Base-by-base conservation (phyloP, 2,888 invertebrate species). In the Arrhopalites spinosus region DNA sequence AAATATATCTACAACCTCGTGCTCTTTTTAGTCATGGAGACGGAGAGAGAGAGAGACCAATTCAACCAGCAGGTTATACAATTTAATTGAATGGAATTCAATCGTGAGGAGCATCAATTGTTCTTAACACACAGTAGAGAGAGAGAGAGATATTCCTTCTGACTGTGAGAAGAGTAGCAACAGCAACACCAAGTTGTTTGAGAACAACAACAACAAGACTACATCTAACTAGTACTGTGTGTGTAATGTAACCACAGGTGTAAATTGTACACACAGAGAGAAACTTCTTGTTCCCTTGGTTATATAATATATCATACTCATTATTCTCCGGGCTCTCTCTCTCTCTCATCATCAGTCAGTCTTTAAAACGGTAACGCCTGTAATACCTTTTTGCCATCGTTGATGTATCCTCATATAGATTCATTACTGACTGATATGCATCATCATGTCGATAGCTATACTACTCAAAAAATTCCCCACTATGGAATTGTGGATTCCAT, bases 41-140 rank as follows among this genome's bases (percentile, higher is more conserved):
- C 30, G 15, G 20, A 67, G 64, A 64, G 17, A 15, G 64, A 2
- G 30, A 29, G 64, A 64, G 36, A 71, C 43, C 20, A 61, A 25
- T 71, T 20, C 71, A 71, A 61, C 53, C 43, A 71, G 71, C 43
- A 71, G 61, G 71, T 71, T 59, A 23, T 36, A 59, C 2, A 56
- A 36, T 71, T 59, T 59, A 71, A 71, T 71, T 59, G 71, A 71
- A 71, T 71, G 53, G 59, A 71, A 71, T 71, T 59, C 71, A 71
- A 71, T 71, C 59, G 56, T 71, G 71, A 43, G 56, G 59, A 71
- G 71, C 61, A 59, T 25, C 71, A 71, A 71, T 71, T 59, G 71
- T 59, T 43, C 61, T 59, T 59, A 15, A 23, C 71, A 71, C 36
- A 59, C 59, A 23, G 30, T 29, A n/a, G 15, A n/a, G 64, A 64